Base-by-base conservation (phyloP, 2,888 invertebrate species). In the Achlya flavicornis region DNA sequence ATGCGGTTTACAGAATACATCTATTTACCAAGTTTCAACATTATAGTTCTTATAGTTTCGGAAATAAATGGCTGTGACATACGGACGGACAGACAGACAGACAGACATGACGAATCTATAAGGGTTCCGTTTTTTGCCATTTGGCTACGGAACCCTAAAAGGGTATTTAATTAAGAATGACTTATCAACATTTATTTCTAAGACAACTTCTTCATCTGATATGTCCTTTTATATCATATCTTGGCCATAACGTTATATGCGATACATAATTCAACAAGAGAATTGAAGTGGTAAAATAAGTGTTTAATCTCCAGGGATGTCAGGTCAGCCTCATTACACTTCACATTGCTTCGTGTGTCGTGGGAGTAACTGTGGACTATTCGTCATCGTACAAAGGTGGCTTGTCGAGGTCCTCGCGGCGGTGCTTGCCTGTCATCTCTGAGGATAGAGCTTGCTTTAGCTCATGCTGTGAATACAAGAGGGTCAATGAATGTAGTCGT, bases 301-400 rank as follows among this genome's bases (percentile, higher is more conserved):
- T 35, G 35, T 1, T 26, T 8, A 35, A 35, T 14, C 11, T 38
- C 58, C 35, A n/a, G 38, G 8, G 58, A 0, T 41, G 12, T 41
- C 41, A 41, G 8, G 7, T 38, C 14, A 53, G 53, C 19, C 53
- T 53, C 53, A 8, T 53, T 46, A 46, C 53, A 48, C 6, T 46
- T 5, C 46, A 48, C 2, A 4, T 19, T 14, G 46, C 16, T 53
- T 19, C 57, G 53, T n/a, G 26, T 61, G 43, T 48, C 43, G 35
- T 53, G 58, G 14, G 11, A 33, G 33, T 35, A 63, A 57, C 57
- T 57, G 61, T 64, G 62, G 65, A 64, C 77, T 84, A 84, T 43
- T 88, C 89, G 68, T 89, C 91, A 68, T 92, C 91, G 75, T 92
- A 91, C 0, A 83, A 65, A 3, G 80, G 75, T 0, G 83, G 79